phyloP scores from a whole-genome alignment of 2,797 vertebrate species.

The Rhodeus uyekii region DNA sequence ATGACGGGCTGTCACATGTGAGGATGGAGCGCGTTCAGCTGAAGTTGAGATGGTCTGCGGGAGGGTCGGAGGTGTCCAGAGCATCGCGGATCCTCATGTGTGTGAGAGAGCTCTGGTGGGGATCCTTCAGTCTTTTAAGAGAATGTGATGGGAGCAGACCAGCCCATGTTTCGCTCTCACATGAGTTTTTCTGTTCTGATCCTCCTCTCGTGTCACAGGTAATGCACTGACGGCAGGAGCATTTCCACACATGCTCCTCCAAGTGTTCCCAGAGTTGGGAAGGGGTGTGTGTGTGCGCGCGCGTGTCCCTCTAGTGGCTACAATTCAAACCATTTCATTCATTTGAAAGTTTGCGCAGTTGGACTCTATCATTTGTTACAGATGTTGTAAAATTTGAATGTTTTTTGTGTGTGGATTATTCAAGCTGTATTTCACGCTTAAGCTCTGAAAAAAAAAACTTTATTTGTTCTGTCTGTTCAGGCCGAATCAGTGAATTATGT shows the following conservation, averaged over 20 bases:
- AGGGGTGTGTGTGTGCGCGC: slow-evolving; percentile 64
- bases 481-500: not conserved
- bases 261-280: slow-evolving; percentile 74
- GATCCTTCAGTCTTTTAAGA: slow-evolving; percentile 72
- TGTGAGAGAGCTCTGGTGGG: slow-evolving; percentile 66
- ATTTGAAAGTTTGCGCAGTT: slow-evolving; percentile 28
- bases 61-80: slow-evolving; percentile 66
- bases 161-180: slow-evolving; percentile 76
- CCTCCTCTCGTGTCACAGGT: slow-evolving; percentile 78
- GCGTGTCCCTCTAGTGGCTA: slow-evolving; percentile 82
- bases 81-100: slow-evolving; percentile 77
- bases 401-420: no score
- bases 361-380: not conserved
- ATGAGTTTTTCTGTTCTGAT: slow-evolving; percentile 60
- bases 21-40: slow-evolving; percentile 57
- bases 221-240: slow-evolving; percentile 75
- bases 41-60: slow-evolving; percentile 61
- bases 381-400: not conserved
- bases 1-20: slow-evolving; percentile 73
- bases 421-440: not conserved
- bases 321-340: slow-evolving; percentile 73
- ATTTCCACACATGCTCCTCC: slow-evolving; percentile 70
- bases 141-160: slow-evolving; percentile 70
- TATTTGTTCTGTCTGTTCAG: not conserved
- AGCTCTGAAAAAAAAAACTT: not conserved